Evolutionary conservation across 2,113 vertebrate species (phyloP).

Genomic region (Petrocephalus microphthalmus): DNA sequence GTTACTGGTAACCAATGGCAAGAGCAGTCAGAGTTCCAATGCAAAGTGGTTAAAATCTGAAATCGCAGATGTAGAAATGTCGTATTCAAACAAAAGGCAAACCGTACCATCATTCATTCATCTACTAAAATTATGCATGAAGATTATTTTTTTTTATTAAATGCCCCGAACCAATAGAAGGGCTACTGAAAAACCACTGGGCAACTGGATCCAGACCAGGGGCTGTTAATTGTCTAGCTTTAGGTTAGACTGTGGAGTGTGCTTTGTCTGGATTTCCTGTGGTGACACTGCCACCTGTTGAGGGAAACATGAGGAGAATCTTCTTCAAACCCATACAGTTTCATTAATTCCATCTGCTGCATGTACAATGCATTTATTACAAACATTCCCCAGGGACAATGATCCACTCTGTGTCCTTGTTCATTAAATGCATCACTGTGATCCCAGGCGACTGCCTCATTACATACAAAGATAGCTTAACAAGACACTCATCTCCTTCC

Average conservation of each 20-base stretch:
- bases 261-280: background rate
- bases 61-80: background rate
- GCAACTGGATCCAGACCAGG: background rate
- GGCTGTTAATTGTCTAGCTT: background rate
- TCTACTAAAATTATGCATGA: background rate
- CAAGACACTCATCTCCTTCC: background rate
- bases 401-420: background rate
- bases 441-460: background rate
- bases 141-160: background rate
- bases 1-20: background rate
- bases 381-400: background rate
- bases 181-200: background rate
- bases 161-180: background rate
- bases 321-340: background rate
- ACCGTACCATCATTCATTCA: background rate
- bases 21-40: background rate
- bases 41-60: background rate
- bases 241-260: background rate
- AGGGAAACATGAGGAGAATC: background rate
- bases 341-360: background rate
- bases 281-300: constrained; percentile 2
- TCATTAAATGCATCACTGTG: background rate
- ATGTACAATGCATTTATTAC: background rate
- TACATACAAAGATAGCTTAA: background rate
- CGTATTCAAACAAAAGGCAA: background rate